Base-by-base conservation (phyloP, 2,888 invertebrate genomes). In the Pocota personata region DNA sequence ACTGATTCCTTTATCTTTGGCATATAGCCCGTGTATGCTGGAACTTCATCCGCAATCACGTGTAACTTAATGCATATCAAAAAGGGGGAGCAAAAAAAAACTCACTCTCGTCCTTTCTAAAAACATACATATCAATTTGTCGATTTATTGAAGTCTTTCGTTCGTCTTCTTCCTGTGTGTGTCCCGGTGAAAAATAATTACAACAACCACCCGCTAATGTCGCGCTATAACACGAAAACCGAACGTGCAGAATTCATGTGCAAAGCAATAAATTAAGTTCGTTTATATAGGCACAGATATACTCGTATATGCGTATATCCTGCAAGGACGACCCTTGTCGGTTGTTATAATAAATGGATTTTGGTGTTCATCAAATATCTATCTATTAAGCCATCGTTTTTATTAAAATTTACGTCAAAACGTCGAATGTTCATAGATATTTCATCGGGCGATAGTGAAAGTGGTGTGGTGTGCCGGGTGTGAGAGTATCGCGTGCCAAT, bases 391-490 rank as follows among this genome's bases (percentile, higher is more conserved):
- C 72, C 71, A 82, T 80, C 66, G 82, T 76, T 82, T 86, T 86
- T 82, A 82, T 86, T 86, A 86, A 86, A 86, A 80, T 86, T 76
- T 60, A 82, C 82, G 86, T 86, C 86, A 82, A 82, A 66, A 67
- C 76, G 76, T 82, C 82, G 76, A 77, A 76, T 60, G 46, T 67
- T 37, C 66, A 76, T 43, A 76, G 60, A 86, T 86, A 71, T 69
- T 67, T 73, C 72, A 58, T 50, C 55, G 58, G 62, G 19, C 35
- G 16, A 35, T 48, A 67, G 58, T 72, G 66, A 43, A 58, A 71
- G 76, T 82, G 19, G 19, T 32, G 14, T 32, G 10, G 16, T 50
- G n/a, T 67, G 10, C n/a, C 58, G 50, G 48, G 12, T 46, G 40
- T 35, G 62, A 32, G 55, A 43, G 32, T 48, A 84, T 84, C 80